Percentiles rank a stretch among this genome's conserved stretches.
Conservation (phyloP, 2,888 invertebrate species). For the Lasioglossum villosulum region DNA sequence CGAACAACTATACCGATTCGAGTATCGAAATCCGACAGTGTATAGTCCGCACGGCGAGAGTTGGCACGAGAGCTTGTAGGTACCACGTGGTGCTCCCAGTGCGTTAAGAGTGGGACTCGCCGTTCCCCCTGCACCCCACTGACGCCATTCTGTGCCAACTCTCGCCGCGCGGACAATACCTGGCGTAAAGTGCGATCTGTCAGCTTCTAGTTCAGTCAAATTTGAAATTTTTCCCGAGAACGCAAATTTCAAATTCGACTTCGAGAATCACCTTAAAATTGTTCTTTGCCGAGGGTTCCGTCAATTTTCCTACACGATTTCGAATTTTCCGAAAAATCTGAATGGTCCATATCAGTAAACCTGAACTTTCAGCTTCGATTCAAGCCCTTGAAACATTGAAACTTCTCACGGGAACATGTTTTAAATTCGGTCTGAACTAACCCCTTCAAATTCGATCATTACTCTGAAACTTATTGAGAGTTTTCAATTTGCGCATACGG, state of each 20-base stretch:
- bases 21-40: not conserved
- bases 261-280: not conserved
- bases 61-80: no score
- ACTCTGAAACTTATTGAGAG: no score
- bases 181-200: not conserved
- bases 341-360: fast-evolving
- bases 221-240: no score
- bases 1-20: not conserved
- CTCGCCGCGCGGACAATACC: no score
- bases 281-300: not conserved
- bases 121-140: no score
- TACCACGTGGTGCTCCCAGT: no score
- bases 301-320: not conserved
- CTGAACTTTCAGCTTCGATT: not conserved
- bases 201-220: not conserved
- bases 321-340: not conserved
- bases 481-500: no score
- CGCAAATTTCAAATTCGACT: not conserved
- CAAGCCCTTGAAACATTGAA: not conserved
- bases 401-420: not conserved
- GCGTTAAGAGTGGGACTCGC: no score
- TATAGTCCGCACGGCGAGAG: no score
- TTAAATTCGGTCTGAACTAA: no score
- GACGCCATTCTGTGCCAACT: no score
- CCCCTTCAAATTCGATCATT: no score